phyloP scores from a whole-genome alignment of 2,888 invertebrate species.

The Allacma fusca region DNA sequence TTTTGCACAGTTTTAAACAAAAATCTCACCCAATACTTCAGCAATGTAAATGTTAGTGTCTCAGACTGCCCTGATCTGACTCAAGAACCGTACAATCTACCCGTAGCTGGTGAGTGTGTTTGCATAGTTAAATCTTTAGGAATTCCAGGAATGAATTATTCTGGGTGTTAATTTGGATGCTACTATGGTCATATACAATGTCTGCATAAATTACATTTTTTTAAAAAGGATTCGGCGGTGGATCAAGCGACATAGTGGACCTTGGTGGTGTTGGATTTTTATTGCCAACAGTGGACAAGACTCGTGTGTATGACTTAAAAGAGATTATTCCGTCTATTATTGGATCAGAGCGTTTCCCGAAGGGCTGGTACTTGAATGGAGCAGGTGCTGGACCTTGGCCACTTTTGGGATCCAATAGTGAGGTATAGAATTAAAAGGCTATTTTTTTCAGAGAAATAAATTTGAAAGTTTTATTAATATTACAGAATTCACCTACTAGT shows the following conservation, averaged over 20 bases:
- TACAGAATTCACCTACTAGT: no score
- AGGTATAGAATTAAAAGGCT: slow-evolving; percentile 46
- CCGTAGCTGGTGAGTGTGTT: slow-evolving; percentile 73
- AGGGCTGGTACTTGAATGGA: slow-evolving; percentile 57
- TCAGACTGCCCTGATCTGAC: slow-evolving; percentile 87
- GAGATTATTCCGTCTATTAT: slow-evolving; percentile 48
- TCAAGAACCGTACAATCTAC: slow-evolving; percentile 78
- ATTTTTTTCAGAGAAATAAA: no score
- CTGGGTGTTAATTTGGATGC: neutral
- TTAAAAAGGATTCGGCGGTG: slow-evolving; percentile 52
- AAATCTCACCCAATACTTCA: slow-evolving; percentile 75
- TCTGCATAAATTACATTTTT: no score
- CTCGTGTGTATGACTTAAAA: slow-evolving; percentile 52
- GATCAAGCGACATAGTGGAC: slow-evolving; percentile 48
- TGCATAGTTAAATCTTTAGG: neutral
- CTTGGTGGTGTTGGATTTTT: slow-evolving; percentile 57
- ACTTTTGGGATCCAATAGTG: slow-evolving; percentile 55
- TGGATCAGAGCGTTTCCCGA: slow-evolving; percentile 49
- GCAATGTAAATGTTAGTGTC: slow-evolving; percentile 70
- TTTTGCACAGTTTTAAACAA: slow-evolving; percentile 47
- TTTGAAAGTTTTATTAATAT: no score
- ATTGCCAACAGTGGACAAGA: slow-evolving; percentile 51
- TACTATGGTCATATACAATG: no score
- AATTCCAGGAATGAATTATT: no score
- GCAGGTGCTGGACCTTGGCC: slow-evolving; percentile 59